Base-by-base conservation (phyloP, 2,113 vertebrate genomes). In the Daboia siamensis region DNA sequence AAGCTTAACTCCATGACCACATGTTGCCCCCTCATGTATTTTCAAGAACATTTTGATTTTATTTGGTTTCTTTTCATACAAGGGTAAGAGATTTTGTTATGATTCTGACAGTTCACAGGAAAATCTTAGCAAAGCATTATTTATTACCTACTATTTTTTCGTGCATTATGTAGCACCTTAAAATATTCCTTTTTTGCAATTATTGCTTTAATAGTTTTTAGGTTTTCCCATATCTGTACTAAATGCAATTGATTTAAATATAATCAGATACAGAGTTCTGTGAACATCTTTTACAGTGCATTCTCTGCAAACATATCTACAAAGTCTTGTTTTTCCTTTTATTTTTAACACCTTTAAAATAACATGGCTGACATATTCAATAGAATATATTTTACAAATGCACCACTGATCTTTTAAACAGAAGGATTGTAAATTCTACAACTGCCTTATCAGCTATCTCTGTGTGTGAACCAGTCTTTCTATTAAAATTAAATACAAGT, bases 1-100 rank as follows among this genome's bases (percentile, higher is more conserved):
- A 86, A 93, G n/a, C 0, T 13, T 44, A 54, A 93, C 87, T 29
- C 89, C 93, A 93, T 94, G 94, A 56, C 89, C 24, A 94, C 91
- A 96, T 94, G 33, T 2, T 55, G 1, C 69, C 87, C 57, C 89
- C 91, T 93, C 92, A 90, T 69, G 4, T 93, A 23, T 86, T 96
- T 93, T 95, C 94, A 94, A 93, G 69, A 94, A 93, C 21, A 96
- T 90, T 94, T 93, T 61, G 90, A 54, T 46, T 85, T 85, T 20
- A 3, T 86, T 94, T 91, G 3, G 1, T 57, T 94, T 85, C 20
- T 93, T 94, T 90, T 91, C 5, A 51, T 51, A 87, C 20, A 91
- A 92, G 93, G 93, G 10, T 7, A 44, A 94, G 92, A 69, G 26
- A 3, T 51, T 95, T 95, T 48, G 17, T n/a, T 29, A 48, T 1